Conservation (phyloP, 2,888 invertebrate species). For the Hirtodrosophila confusa region DNA sequence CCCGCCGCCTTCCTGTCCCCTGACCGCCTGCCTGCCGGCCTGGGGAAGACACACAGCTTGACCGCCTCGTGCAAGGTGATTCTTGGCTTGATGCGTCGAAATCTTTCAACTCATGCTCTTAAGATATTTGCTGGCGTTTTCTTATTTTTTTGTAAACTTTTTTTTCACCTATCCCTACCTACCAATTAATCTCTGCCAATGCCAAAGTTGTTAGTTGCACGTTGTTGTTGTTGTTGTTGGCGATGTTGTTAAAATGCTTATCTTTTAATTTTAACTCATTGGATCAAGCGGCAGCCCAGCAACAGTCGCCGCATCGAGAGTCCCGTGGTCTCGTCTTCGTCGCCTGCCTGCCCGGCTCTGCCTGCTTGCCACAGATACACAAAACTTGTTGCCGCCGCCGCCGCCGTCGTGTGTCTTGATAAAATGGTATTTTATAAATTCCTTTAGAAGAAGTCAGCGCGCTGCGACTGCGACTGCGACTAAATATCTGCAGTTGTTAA, state of each 20-base stretch:
- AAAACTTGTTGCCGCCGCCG: slow-evolving; percentile 57
- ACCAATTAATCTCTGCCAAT: slow-evolving; percentile 84
- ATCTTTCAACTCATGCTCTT: slow-evolving; percentile 78
- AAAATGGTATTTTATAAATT: slow-evolving; percentile 82
- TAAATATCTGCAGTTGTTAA: slow-evolving; percentile 54
- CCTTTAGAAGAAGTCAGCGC: slow-evolving; percentile 71
- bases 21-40: too few species aligned
- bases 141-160: slow-evolving; percentile 26
- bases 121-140: slow-evolving; percentile 54
- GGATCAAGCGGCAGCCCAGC: slow-evolving; percentile 75
- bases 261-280: slow-evolving; percentile 83
- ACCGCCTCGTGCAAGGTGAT: slow-evolving; percentile 72
- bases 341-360: slow-evolving; percentile 1
- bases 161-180: slow-evolving; percentile 80
- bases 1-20: too few species aligned
- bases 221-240: slow-evolving; percentile 61
- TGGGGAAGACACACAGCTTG: slow-evolving; percentile 35
- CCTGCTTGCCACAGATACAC: slow-evolving; percentile 54
- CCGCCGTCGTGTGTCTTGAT: slow-evolving; percentile 76
- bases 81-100: slow-evolving; percentile 73
- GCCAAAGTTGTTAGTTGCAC: slow-evolving; percentile 82
- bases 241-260: slow-evolving; percentile 83
- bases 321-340: slow-evolving; percentile 33
- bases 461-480: slow-evolving; percentile 44
- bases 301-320: slow-evolving; percentile 48